These are phyloP conservation scores for Oreonectes daqikongensis DNA, from an alignment of 2,797 vertebrate species.

Conservation along the genomic window DNA sequence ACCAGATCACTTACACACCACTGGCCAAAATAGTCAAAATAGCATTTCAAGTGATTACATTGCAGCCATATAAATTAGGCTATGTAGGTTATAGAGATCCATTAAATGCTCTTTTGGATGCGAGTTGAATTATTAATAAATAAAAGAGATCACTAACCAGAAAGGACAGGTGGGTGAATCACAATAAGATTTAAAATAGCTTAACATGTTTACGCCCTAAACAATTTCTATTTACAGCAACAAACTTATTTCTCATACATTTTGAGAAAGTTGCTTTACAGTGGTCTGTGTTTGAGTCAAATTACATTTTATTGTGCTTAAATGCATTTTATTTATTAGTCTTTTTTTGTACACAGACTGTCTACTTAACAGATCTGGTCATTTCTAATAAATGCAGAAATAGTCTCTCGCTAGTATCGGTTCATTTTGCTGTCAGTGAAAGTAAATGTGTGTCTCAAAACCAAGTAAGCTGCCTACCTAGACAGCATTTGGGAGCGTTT, in stretches of 20 bases:
- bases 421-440: background rate
- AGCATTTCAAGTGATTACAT: no score
- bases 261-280: no score
- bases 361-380: background rate
- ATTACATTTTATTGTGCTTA: background rate
- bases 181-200: no score
- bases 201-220: no score
- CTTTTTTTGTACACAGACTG: background rate
- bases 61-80: no score
- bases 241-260: no score
- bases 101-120: background rate
- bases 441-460: background rate
- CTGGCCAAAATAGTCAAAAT: no score
- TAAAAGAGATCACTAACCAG: background rate
- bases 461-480: background rate
- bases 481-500: background rate
- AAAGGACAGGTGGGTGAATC: background rate
- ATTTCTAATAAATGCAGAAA: conserved; percentile 17
- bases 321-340: background rate
- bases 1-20: no score
- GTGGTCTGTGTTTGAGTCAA: background rate
- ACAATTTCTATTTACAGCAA: no score
- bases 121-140: background rate
- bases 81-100: no score
- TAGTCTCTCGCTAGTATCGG: background rate